These are phyloP conservation scores for Podarcis lilfordi DNA, from an alignment of 2,797 vertebrate species.

Conservation along the genomic window DNA sequence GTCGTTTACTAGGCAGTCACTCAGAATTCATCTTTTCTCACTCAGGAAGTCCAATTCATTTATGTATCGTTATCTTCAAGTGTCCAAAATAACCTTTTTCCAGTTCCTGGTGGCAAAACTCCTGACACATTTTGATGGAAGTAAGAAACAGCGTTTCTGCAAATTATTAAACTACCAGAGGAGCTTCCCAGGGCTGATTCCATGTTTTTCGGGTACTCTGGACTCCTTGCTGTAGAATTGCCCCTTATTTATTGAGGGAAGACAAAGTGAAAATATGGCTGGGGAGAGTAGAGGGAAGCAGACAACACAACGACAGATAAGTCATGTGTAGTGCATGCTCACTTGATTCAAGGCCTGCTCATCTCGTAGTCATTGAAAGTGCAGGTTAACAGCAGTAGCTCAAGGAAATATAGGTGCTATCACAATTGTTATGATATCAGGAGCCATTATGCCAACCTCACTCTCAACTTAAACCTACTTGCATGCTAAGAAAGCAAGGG, in stretches of 20 bases:
- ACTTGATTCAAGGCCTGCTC: not conserved
- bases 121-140: too few species aligned
- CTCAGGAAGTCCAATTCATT: too few species aligned
- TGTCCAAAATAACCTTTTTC: too few species aligned
- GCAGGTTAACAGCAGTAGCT: too few species aligned
- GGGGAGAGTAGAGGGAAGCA: not conserved
- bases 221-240: not conserved
- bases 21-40: too few species aligned
- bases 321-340: not conserved
- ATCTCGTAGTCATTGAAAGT: too few species aligned
- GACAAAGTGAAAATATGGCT: not conserved
- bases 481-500: not conserved
- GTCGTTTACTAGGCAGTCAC: too few species aligned
- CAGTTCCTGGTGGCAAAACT: too few species aligned
- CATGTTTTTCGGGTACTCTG: not conserved
- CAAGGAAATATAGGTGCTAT: too few species aligned
- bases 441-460: not conserved
- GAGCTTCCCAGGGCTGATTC: not conserved
- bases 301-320: not conserved
- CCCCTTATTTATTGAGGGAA: not conserved
- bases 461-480: not conserved
- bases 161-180: not conserved
- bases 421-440: not conserved
- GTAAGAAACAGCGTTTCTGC: too few species aligned
- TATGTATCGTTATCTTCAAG: too few species aligned